These are phyloP conservation scores for Oegoconia quadripuncta DNA, from an alignment of 2,888 invertebrate genomes.

Conservation along the genomic window DNA sequence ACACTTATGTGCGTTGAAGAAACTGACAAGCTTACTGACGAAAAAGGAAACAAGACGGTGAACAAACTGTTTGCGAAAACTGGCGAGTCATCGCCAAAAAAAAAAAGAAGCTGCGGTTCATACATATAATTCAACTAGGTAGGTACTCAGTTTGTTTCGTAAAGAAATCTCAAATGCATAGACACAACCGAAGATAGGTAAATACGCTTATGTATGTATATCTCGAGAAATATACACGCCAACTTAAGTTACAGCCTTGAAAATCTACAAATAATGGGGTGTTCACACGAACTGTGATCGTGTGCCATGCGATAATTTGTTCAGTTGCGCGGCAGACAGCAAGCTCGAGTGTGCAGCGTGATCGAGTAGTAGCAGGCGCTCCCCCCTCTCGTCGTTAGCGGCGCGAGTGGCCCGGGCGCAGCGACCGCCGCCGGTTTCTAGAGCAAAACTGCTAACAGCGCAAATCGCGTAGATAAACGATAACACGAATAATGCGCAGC, in stretches of 20 bases:
- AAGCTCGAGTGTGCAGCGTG: constrained; percentile 69
- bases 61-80: too few species aligned
- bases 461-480: constrained; percentile 69
- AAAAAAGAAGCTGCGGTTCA: too few species aligned
- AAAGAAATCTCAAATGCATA: constrained; percentile 13
- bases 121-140: too few species aligned
- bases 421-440: constrained; percentile 51
- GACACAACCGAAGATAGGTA: constrained; percentile 23
- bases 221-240: background rate
- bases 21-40: too few species aligned
- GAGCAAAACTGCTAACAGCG: constrained; percentile 65
- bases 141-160: too few species aligned
- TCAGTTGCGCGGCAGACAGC: constrained; percentile 65
- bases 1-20: too few species aligned
- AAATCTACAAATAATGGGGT: background rate
- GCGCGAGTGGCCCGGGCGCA: constrained; percentile 38
- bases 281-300: constrained; percentile 63
- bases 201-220: background rate
- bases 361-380: constrained; percentile 59
- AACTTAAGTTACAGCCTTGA: background rate
- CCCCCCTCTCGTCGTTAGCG: constrained; percentile 56
- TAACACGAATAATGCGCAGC: constrained; percentile 56
- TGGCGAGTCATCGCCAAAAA: too few species aligned
- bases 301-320: constrained; percentile 60
- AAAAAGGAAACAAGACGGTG: too few species aligned